A percentile compares a stretch with the other conserved stretches of the same genome.
Conservation (phyloP, 2,113 vertebrate genomes). For the Nibea coibor region DNA sequence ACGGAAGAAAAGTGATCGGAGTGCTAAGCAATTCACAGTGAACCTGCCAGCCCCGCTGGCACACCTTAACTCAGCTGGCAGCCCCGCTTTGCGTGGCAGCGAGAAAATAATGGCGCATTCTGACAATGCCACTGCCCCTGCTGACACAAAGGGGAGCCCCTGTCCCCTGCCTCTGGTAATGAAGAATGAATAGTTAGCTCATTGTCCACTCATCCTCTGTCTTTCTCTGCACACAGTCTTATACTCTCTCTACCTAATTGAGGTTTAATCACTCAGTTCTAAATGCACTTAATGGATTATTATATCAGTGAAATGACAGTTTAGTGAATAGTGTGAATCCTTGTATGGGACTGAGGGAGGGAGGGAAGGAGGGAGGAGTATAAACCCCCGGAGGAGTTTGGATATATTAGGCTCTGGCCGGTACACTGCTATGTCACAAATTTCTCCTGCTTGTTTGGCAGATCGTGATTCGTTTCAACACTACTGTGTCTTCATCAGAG, state of each 20-base stretch:
- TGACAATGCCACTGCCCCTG: constrained; percentile 71
- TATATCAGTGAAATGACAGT: constrained; percentile 39
- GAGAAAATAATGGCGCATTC: constrained; percentile 71
- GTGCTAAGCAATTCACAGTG: constrained; percentile 59
- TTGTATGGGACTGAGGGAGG: background rate
- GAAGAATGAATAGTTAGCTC: constrained; percentile 73
- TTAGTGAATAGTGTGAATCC: constrained; percentile 33
- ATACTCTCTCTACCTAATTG: constrained; percentile 33
- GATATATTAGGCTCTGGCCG: constrained; percentile 7
- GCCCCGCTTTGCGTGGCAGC: constrained; percentile 47
- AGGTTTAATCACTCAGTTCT: constrained; percentile 55
- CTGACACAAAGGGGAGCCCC: constrained; percentile 69
- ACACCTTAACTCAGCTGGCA: constrained; percentile 71
- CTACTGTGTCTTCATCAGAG: background rate
- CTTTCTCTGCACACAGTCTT: constrained; percentile 27
- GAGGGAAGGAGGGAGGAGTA: constrained; percentile 7
- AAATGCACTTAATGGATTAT: constrained; percentile 49
- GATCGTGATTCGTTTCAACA: background rate
- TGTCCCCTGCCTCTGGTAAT: constrained; percentile 63
- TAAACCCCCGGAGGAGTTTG: constrained; percentile 2
- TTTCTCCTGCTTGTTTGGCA: background rate
- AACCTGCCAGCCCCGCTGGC: constrained; percentile 72
- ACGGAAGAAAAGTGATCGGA: constrained; percentile 57
- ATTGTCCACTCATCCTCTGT: constrained; percentile 58
- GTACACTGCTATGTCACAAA: background rate